These are phyloP conservation scores for Capromys pilorides DNA, from an alignment of 2,797 vertebrate species.

Conservation along the genomic window DNA sequence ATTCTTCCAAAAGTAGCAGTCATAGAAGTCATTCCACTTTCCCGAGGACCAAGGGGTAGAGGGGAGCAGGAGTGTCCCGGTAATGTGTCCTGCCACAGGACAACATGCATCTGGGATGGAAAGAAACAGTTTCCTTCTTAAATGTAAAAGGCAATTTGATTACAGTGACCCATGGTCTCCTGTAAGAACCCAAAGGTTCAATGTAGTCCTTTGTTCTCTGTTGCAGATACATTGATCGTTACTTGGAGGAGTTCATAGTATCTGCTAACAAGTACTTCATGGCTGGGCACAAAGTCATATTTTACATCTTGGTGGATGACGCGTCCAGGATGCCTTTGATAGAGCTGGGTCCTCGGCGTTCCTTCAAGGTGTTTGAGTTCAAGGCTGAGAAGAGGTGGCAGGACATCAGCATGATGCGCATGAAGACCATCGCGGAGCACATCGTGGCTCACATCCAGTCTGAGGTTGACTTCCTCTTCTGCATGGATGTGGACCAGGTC, in stretches of 20 bases:
- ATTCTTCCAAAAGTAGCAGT: constrained; percentile 8
- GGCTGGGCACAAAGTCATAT: constrained; percentile 83
- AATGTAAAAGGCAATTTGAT: neutral
- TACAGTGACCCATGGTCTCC: neutral
- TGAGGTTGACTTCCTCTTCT: constrained; percentile 87
- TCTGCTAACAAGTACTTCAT: constrained; percentile 85
- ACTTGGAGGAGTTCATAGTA: constrained; percentile 81
- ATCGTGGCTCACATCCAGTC: constrained; percentile 85
- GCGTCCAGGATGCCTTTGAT: constrained; percentile 76
- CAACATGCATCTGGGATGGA: neutral
- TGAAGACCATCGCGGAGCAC: constrained; percentile 83
- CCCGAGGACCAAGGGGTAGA: neutral
- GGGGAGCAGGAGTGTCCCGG: neutral
- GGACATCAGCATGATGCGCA: constrained; percentile 85
- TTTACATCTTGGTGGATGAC: constrained; percentile 83
- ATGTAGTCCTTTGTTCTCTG: neutral
- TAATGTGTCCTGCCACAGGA: neutral
- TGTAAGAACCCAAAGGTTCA: neutral
- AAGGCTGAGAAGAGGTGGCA: constrained; percentile 82
- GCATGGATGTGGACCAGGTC: constrained; percentile 89
- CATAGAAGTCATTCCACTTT: neutral
- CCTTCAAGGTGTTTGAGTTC: constrained; percentile 75
- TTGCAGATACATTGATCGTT: constrained; percentile 84
- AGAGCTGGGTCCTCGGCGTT: constrained; percentile 71
- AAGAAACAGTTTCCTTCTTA: neutral